phyloP scores from a whole-genome alignment of 2,797 vertebrate species.

The Melanotaenia trifasciata region DNA sequence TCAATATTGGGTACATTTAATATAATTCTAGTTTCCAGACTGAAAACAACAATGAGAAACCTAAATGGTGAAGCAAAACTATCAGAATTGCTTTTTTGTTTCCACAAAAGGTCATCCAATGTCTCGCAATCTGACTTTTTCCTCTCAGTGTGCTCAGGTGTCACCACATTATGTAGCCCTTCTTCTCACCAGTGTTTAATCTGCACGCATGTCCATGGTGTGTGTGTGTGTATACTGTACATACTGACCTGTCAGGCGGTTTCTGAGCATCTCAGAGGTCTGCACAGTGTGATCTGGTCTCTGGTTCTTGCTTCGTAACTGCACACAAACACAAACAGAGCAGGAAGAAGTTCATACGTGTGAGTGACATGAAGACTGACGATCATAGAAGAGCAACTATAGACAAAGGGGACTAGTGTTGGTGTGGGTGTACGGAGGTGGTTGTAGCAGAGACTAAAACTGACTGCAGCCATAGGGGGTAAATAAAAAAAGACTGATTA shows the following conservation, averaged over 20 bases:
- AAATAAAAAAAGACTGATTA: conserved; percentile 46
- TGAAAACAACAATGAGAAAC: neutral
- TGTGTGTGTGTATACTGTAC: neutral
- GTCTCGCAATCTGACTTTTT: conserved; percentile 12
- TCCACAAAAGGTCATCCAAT: conserved; percentile 35
- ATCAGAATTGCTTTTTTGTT: conserved; percentile 19
- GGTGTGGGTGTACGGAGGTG: conserved; percentile 9
- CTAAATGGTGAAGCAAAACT: conserved; percentile 32
- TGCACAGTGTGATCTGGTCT: conserved; percentile 17
- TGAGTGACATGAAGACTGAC: neutral
- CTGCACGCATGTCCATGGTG: neutral
- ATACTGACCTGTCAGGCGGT: conserved; percentile 56
- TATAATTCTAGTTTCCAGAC: conserved; percentile 9
- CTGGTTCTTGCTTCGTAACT: conserved; percentile 47
- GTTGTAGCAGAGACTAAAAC: conserved; percentile 31
- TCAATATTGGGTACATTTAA: neutral
- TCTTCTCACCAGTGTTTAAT: neutral
- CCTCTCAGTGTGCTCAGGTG: neutral
- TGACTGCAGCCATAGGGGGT: conserved; percentile 32
- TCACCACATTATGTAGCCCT: conserved; percentile 8
- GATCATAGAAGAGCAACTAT: conserved; percentile 9
- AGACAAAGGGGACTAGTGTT: conserved; percentile 2
- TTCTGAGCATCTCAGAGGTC: conserved; percentile 66
- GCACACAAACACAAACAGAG: conserved; percentile 29
- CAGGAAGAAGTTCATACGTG: neutral